These are phyloP conservation scores for Diabrotica undecimpunctata DNA, from an alignment of 1,140 invertebrate genomes.

Conservation along the genomic window DNA sequence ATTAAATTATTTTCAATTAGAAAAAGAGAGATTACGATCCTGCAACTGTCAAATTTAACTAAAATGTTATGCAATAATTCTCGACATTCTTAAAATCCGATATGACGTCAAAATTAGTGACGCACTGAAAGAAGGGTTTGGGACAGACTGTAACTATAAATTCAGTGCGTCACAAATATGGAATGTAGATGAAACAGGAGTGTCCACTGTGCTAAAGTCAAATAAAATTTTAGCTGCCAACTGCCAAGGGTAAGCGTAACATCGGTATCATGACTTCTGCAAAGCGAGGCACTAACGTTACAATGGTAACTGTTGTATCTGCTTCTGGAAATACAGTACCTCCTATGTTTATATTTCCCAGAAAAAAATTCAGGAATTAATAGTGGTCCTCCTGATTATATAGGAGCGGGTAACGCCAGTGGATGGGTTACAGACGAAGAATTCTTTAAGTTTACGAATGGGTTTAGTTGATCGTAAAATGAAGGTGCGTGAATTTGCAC, in stretches of 20 bases:
- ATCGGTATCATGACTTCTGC: background rate
- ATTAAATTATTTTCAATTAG: too few relatives aligned
- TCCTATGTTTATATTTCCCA: constrained; percentile 35
- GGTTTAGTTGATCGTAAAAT: too few relatives aligned
- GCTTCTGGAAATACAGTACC: constrained; percentile 38
- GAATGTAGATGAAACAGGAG: constrained; percentile 14
- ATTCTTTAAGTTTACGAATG: background rate
- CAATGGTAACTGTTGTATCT: constrained; percentile 22
- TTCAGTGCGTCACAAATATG: constrained; percentile 10
- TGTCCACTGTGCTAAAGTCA: constrained; percentile 13
- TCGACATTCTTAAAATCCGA: too few relatives aligned
- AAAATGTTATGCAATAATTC: too few relatives aligned
- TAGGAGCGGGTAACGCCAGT: background rate
- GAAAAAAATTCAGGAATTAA: constrained; percentile 27
- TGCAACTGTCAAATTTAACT: too few relatives aligned
- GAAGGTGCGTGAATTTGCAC: too few relatives aligned
- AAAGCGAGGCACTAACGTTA: constrained; percentile 30
- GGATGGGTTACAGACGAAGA: constrained; percentile 1
- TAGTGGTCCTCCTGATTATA: background rate
- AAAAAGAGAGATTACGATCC: too few relatives aligned
- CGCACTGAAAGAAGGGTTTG: too few relatives aligned
- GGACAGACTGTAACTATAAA: background rate
- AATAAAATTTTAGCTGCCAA: constrained; percentile 4
- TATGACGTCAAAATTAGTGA: too few relatives aligned
- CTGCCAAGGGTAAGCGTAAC: background rate